These are phyloP conservation scores for Zeus faber DNA, from an alignment of 2,113 vertebrate species.

Conservation along the genomic window DNA sequence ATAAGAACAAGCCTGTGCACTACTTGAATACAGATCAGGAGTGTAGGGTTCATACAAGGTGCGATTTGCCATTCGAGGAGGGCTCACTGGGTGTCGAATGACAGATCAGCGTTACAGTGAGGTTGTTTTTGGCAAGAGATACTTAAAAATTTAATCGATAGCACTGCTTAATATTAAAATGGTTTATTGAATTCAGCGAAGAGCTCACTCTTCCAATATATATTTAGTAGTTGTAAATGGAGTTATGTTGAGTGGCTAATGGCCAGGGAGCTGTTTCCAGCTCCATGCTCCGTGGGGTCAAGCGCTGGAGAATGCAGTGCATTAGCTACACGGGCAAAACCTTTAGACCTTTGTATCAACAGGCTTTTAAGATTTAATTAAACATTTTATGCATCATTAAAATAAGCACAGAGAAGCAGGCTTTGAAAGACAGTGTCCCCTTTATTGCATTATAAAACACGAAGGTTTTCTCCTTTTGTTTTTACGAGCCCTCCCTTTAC, in stretches of 20 bases:
- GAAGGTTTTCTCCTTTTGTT: slow-evolving; percentile 33
- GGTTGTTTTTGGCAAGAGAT: neutral
- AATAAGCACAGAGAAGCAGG: slow-evolving; percentile 22
- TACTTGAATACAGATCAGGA: too few relatives aligned
- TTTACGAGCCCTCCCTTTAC: slow-evolving; percentile 35
- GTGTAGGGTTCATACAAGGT: neutral
- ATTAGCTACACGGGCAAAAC: slow-evolving; percentile 23
- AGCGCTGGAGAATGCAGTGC: slow-evolving; percentile 10
- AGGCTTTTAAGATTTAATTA: slow-evolving; percentile 56
- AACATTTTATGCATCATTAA: slow-evolving; percentile 51
- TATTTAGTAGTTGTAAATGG: neutral
- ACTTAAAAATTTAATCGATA: neutral
- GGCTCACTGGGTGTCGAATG: neutral
- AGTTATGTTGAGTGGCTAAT: slow-evolving; percentile 25
- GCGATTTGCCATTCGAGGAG: neutral
- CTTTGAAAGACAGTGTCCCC: slow-evolving; percentile 20
- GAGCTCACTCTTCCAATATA: slow-evolving; percentile 5
- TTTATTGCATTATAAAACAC: slow-evolving; percentile 43
- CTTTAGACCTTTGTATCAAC: slow-evolving; percentile 41
- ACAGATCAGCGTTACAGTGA: neutral
- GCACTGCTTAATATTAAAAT: neutral
- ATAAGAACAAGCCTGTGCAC: neutral
- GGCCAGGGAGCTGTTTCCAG: slow-evolving; percentile 2
- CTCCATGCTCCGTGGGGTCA: slow-evolving; percentile 10
- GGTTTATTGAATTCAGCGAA: slow-evolving; percentile 11